Base-by-base conservation (phyloP, 1,140 invertebrate species). In the Drosophila bocki region DNA sequence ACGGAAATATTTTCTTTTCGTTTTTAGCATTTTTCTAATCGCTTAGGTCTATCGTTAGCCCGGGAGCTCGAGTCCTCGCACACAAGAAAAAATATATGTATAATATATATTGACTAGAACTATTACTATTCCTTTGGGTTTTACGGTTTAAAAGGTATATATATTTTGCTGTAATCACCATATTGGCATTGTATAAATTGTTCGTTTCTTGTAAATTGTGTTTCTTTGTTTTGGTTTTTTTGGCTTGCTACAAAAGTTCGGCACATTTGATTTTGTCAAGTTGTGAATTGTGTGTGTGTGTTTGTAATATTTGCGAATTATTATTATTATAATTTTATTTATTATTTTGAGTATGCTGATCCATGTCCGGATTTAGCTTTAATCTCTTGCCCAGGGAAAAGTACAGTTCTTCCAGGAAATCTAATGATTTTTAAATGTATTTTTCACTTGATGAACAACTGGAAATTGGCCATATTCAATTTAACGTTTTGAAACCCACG, bases 181-280 rank as follows among this genome's bases (percentile, higher is more conserved):
- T 37, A 45, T 53, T 33, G 65, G 42, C 63, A 56, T 75, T 74
- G 57, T 77, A 75, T 77, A 77, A 77, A 76, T 77, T 59, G 57
- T 57, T 57, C 32, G 57, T 69, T 50, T 71, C 37, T 78, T 70
- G 57, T 78, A 70, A 61, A 59, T 77, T 78, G 56, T 77, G 37
- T 68, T 29, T 42, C 17, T 58, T 47, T 29, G 22, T 29, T 3
- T 53, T 7, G 3, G 19, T 15, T 37, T 37, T 54, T 54, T 54
- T 74, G 70, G 51, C 37, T 65, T 68, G 50, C 63, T 61, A 75
- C 59, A 75, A 75, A 75, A 64, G 75, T 77, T 78, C 75, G 75
- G 75, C 75, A 77, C 62, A 69, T 78, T 78, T 77, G 72, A 61
- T 77, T 78, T 51, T 60, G 42, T 61, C 69, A 42, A 41, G 51